Base-by-base conservation (phyloP, 2,797 vertebrate species). In the Tapirus indicus region DNA sequence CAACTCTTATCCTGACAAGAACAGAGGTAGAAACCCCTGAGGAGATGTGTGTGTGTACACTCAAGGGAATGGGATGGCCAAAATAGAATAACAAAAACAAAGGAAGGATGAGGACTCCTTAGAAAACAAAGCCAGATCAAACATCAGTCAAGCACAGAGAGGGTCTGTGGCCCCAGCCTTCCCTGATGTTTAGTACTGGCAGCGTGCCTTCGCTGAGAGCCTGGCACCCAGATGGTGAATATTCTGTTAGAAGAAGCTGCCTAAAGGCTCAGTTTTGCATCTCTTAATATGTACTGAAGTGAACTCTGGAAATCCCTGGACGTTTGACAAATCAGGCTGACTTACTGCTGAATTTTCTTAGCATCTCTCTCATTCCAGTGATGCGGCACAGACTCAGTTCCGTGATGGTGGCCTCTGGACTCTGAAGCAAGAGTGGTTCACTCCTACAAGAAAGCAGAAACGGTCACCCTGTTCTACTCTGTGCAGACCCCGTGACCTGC, bases 311-410 rank as follows among this genome's bases (percentile, higher is more conserved):
- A 64, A 32, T 6, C 29, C 7, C 52, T 2, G 6, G 7, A 80
- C 56, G 16, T 60, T 25, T 47, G n/a, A n/a, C 38, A 80, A 13
- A 56, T 52, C 5, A 52, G 62, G 23, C 27, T 56, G 49, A 97
- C 97, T 97, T 97, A 98, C 97, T 97, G 85, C 96, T 97, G 78
- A 97, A 98, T 84, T 97, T 97, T 58, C 91, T 94, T 16, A 97
- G 94, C 97, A 98, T 98, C 20, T 97, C 93, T 38, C 90, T 95
- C 97, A 98, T 97, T 35, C 97, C 97, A 1, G 97, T 97, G 95
- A 98, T 47, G 32, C 23, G 97, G 62, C 98, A 98, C 38, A 96
- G 90, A 32, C 95, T 97, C 95, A 97, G 87, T 20, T 96, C 92
- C 0, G 94, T 97, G 95, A 54, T 58, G 44, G 84, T 82, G 38